Conservation (phyloP, 1,140 invertebrate genomes). For the Ips nitidus region DNA sequence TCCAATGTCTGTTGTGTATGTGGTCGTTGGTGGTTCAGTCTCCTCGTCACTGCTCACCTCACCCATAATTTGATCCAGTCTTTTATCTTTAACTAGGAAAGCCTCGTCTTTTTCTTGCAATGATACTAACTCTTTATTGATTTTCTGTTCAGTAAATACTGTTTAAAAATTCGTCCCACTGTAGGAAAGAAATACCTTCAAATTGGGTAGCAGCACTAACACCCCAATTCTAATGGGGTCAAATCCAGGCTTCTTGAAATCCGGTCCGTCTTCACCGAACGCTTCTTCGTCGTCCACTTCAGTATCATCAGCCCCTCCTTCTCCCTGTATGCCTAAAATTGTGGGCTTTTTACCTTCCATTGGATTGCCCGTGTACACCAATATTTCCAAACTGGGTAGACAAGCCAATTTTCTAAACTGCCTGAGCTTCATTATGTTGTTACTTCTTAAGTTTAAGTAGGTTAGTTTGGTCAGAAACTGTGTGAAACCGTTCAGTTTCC, state of each 20-base stretch:
- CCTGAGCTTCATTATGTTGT: constrained; percentile 54
- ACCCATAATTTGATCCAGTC: constrained; percentile 43
- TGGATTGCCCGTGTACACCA: constrained; percentile 53
- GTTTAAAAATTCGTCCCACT: constrained; percentile 28
- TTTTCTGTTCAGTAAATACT: constrained; percentile 42
- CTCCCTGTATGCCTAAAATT: constrained; percentile 43
- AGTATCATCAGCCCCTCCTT: constrained; percentile 47
- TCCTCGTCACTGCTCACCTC: constrained; percentile 46
- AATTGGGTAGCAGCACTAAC: constrained; percentile 53
- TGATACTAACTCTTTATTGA: constrained; percentile 56
- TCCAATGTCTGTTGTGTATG: constrained; percentile 30
- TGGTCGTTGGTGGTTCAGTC: constrained; percentile 38
- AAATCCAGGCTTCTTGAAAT: constrained; percentile 10
- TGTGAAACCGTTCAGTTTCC: constrained; percentile 54
- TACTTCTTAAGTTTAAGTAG: constrained; percentile 58
- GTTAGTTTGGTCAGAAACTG: constrained; percentile 50
- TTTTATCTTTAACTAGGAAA: constrained; percentile 35
- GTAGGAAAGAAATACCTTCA: constrained; percentile 34
- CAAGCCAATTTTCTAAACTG: constrained; percentile 57
- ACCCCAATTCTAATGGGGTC: constrained; percentile 52
- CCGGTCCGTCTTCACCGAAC: constrained; percentile 43
- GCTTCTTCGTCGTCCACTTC: constrained; percentile 48
- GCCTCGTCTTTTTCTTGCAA: constrained; percentile 55
- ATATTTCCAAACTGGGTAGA: constrained; percentile 52
- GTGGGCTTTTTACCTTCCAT: constrained; percentile 40